These are phyloP conservation scores for Camelus bactrianus DNA, from an alignment of 2,113 vertebrate species.

Conservation along the genomic window DNA sequence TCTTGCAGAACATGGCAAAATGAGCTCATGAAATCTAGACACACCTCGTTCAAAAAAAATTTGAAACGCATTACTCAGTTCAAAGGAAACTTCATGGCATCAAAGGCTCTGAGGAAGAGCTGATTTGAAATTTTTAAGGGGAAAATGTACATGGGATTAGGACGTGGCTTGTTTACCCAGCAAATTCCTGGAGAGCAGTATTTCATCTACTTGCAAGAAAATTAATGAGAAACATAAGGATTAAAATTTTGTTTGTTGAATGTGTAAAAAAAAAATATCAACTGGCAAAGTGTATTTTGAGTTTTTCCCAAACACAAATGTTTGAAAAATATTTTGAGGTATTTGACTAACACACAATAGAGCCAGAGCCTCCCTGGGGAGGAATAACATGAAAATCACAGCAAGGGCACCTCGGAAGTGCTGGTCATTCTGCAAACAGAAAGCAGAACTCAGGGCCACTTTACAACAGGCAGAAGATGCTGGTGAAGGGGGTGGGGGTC, in stretches of 20 bases:
- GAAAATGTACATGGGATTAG: not conserved
- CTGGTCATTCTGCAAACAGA: accelerated
- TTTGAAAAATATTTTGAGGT: slow-evolving; percentile 66
- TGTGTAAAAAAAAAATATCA: slow-evolving; percentile 57
- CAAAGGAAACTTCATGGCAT: slow-evolving; percentile 2
- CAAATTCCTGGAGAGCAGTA: not conserved
- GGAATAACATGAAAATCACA: not conserved
- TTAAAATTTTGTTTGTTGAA: slow-evolving; percentile 66
- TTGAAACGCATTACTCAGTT: not conserved
- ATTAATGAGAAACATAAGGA: slow-evolving; percentile 64
- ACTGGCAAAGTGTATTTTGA: slow-evolving; percentile 20
- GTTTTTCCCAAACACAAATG: slow-evolving; percentile 48
- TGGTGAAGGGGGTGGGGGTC: not conserved
- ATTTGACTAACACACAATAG: slow-evolving; percentile 42
- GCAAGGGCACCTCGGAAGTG: not conserved
- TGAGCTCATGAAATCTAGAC: not conserved
- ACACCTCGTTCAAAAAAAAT: not conserved
- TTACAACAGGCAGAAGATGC: not conserved
- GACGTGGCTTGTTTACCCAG: slow-evolving; percentile 22
- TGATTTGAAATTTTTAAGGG: not conserved
- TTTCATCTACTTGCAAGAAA: slow-evolving; percentile 55
- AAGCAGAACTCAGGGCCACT: not conserved
- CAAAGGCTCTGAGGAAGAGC: not conserved
- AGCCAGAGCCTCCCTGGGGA: not conserved
- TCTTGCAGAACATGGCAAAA: not conserved